Evolutionary conservation across 2,113 vertebrate species (phyloP).

Genomic region (Pteropus alecto): DNA sequence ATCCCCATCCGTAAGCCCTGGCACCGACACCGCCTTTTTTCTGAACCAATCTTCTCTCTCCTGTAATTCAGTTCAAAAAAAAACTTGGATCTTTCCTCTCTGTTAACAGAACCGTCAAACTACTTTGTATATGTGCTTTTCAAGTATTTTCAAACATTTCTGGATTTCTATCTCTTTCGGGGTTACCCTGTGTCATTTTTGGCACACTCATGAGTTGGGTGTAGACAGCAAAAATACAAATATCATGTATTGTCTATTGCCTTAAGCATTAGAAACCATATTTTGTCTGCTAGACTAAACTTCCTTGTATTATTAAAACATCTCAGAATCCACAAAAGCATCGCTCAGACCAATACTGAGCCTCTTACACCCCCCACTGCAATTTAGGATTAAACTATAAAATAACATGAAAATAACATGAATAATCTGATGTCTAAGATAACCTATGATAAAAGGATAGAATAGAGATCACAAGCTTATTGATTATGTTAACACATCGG

Average conservation of each 20-base stretch:
- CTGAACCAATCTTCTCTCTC: background rate
- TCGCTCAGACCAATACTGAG: background rate
- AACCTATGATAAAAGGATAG: background rate
- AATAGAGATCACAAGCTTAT: background rate
- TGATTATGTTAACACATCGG: background rate
- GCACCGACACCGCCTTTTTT: background rate
- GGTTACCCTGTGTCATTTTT: background rate
- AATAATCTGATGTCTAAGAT: background rate
- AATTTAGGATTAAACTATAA: background rate
- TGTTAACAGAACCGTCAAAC: background rate
- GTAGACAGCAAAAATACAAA: background rate
- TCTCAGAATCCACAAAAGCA: background rate
- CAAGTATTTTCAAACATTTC: background rate
- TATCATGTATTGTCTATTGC: background rate
- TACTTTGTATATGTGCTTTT: background rate
- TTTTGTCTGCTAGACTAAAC: background rate
- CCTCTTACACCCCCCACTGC: background rate
- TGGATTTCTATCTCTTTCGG: background rate
- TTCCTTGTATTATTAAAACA: background rate
- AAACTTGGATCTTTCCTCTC: background rate
- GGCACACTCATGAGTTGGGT: background rate
- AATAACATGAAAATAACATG: background rate
- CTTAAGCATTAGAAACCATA: background rate
- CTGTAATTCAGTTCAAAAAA: background rate
- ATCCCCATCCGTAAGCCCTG: rapidly evolving